A percentile compares a stretch with the other conserved stretches of the same genome.
phyloP scores from a whole-genome alignment of 2,113 vertebrate genomes.

The Saccopteryx bilineata region DNA sequence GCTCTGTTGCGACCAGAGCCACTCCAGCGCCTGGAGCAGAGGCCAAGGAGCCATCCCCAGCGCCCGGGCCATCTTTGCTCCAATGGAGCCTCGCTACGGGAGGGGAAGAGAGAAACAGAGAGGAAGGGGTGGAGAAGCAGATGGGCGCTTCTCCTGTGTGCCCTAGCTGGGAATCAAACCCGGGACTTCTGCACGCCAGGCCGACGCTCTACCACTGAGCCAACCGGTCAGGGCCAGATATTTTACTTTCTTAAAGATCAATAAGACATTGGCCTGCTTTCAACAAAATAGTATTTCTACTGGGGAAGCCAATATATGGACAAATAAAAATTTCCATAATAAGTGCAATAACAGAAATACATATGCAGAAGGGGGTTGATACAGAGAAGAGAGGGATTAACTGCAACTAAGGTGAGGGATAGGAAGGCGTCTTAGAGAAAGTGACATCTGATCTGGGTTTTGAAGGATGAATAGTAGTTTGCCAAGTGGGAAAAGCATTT shows the following conservation, averaged over 20 bases:
- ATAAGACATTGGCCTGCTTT: slow-evolving; percentile 46
- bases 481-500: not conserved
- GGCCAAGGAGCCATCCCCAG: too few relatives aligned
- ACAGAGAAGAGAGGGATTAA: not conserved
- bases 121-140: too few relatives aligned
- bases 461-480: not conserved
- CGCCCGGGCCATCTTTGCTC: too few relatives aligned
- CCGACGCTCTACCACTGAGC: too few relatives aligned
- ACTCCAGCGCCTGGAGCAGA: too few relatives aligned
- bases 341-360: not conserved
- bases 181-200: too few relatives aligned
- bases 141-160: too few relatives aligned
- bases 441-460: not conserved
- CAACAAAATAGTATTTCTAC: slow-evolving; percentile 43
- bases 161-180: too few relatives aligned
- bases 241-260: slow-evolving; percentile 53
- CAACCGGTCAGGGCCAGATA: too few relatives aligned
- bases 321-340: not conserved
- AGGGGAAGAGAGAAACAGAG: too few relatives aligned
- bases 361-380: not conserved
- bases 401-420: not conserved
- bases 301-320: not conserved
- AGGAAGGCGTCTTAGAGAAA: not conserved
- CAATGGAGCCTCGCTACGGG: too few relatives aligned
- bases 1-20: too few relatives aligned